Evolutionary conservation across 2,113 vertebrate genomes (phyloP).

Genomic region (Lagopus muta): DNA sequence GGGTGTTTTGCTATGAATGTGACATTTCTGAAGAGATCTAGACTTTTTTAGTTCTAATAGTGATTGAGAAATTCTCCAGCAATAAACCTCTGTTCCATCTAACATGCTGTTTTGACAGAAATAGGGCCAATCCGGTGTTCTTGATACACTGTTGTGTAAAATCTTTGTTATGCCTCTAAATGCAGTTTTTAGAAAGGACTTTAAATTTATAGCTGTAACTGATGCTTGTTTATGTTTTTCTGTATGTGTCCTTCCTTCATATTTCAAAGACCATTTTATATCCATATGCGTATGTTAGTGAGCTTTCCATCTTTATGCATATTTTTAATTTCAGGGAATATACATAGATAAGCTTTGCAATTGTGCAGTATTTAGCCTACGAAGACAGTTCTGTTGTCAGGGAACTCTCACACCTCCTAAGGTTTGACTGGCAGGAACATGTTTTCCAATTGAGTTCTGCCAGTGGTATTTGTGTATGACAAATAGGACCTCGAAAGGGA

Average conservation of each 20-base stretch:
- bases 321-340: constrained; percentile 6
- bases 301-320: not conserved
- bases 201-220: not conserved
- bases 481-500: constrained; percentile 55
- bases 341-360: not conserved
- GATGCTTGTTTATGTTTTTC: not conserved
- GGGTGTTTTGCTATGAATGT: not conserved
- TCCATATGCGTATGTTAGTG: not conserved
- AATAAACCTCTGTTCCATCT: not conserved
- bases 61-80: not conserved
- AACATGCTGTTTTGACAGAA: not conserved
- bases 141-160: rapidly evolving
- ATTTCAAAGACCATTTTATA: not conserved
- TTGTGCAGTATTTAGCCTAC: constrained; percentile 6
- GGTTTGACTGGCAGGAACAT: constrained; percentile 62
- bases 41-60: not conserved
- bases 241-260: not conserved
- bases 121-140: not conserved
- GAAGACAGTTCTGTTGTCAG: constrained; percentile 9
- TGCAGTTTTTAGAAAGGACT: not conserved
- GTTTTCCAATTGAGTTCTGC: constrained; percentile 62
- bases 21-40: not conserved
- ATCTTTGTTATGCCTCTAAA: not conserved
- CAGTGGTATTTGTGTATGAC: constrained; percentile 56
- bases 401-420: constrained; percentile 13